A percentile compares a stretch with the other conserved stretches of the same genome.
These are phyloP conservation scores for Hippocampus barbouri DNA, from an alignment of 2,113 vertebrate genomes.

Conservation along the genomic window DNA sequence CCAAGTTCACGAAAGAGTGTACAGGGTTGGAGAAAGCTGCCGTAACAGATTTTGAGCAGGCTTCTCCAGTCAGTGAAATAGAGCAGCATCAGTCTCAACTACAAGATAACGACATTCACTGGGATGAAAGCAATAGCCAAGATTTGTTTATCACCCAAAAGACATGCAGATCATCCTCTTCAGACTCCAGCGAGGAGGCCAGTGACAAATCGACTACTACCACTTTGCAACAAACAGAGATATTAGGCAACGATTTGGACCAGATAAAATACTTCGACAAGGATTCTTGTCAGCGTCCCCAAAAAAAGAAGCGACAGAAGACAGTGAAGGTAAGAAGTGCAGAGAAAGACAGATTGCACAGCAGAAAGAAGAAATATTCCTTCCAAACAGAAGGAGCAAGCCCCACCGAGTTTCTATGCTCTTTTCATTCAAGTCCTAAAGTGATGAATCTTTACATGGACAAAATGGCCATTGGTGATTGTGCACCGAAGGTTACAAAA, in stretches of 20 bases:
- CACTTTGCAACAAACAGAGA: neutral
- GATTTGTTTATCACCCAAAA: conserved; percentile 79
- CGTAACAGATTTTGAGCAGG: neutral
- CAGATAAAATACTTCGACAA: neutral
- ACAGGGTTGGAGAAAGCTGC: neutral
- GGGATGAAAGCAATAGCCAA: conserved; percentile 69
- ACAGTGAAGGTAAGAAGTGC: neutral
- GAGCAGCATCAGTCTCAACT: neutral
- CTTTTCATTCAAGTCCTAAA: neutral
- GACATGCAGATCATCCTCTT: conserved; percentile 46
- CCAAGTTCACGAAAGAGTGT: conserved; percentile 1
- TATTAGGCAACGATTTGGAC: too few relatives aligned
- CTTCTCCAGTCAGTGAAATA: neutral
- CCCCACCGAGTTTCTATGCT: neutral
- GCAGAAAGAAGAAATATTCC: neutral
- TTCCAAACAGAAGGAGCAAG: neutral
- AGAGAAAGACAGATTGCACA: neutral
- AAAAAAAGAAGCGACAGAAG: neutral
- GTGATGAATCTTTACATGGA: conserved; percentile 6
- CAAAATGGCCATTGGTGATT: neutral
- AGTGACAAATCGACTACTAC: conserved; percentile 4
- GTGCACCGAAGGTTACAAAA: neutral
- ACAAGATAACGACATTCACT: conserved; percentile 34
- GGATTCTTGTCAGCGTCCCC: neutral
- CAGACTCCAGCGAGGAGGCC: conserved; percentile 43